These are phyloP conservation scores for Cyrtodaria siliqua DNA, from an alignment of 2,888 invertebrate species.

Conservation along the genomic window DNA sequence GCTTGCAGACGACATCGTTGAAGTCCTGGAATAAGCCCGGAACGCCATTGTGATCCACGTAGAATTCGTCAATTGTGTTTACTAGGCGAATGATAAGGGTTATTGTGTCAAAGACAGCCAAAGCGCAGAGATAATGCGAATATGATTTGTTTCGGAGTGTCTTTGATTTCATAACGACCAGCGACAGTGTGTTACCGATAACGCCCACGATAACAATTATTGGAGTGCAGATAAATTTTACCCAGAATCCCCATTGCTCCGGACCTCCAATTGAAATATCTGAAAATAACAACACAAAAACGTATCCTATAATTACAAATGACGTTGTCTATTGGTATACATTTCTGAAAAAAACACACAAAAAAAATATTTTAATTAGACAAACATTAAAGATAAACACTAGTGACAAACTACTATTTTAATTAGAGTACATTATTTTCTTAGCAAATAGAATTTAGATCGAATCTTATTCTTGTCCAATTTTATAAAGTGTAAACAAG, in stretches of 20 bases:
- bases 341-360: too few species aligned
- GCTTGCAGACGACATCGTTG: conserved; percentile 76
- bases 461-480: too few species aligned
- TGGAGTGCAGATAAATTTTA: conserved; percentile 77
- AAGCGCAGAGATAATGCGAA: conserved; percentile 81
- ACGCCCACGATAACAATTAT: conserved; percentile 79
- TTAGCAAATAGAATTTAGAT: too few species aligned
- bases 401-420: too few species aligned
- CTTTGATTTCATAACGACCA: conserved; percentile 82
- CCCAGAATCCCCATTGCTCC: conserved; percentile 75
- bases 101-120: conserved; percentile 81
- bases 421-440: too few species aligned
- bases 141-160: conserved; percentile 81
- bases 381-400: too few species aligned
- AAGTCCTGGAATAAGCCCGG: conserved; percentile 66
- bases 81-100: conserved; percentile 75
- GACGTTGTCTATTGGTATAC: too few species aligned
- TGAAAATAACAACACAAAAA: too few species aligned
- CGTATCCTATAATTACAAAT: too few species aligned
- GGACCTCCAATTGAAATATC: too few species aligned
- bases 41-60: conserved; percentile 6
- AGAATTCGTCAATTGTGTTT: conserved; percentile 54
- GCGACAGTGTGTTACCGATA: conserved; percentile 80
- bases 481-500: too few species aligned
- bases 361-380: too few species aligned